Base-by-base conservation (phyloP, 2,888 invertebrate species). In the Drosophila kambysellisi region DNA sequence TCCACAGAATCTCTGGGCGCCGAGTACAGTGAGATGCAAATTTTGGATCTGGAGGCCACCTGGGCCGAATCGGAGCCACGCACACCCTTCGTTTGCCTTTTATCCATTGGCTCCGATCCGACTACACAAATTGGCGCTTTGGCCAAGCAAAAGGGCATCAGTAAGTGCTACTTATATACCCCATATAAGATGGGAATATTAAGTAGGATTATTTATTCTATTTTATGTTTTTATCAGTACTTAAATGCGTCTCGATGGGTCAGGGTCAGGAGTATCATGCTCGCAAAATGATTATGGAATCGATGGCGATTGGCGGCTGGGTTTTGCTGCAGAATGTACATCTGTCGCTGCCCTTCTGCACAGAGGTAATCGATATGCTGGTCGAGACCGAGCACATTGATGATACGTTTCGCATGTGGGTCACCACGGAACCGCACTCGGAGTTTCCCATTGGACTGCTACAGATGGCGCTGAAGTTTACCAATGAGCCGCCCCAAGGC, bases 401-500 rank as follows among this genome's bases (percentile, higher is more conserved):
- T 90, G 96, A 97, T 8, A 94, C 95, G 0, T 99, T 98, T 92
- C 95, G 98, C 59, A 94, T 98, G 53, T 99, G 99, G 99, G 95
- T 99, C 79, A 99, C 99, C 0, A 98, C 98, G 0, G 98, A 99
- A 94, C 97, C 97, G 0, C 98, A 99, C 92, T 94, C 96, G 15
- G 97, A 98, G 83, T 99, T 99, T 93, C 99, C 99, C 0, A 99
- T 99, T 88, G 98, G 96, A 7, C 92, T 96, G 39, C 93, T 96
- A 20, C 96, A 99, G 95, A 97, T 98, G 95, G 97, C 98, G 7
- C 98, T 99, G 70, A 99, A 99, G 94, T 99, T 98, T 92, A 99
- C 99, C 1, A 99, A 99, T 92, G 99, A 99, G 94, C 99, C 99
- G 17, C 99, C 99, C 0, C 98, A 98, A 94, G 99, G 98, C 11